These are phyloP conservation scores for Xestia xanthographa DNA, from an alignment of 2,888 invertebrate species.

Conservation along the genomic window DNA sequence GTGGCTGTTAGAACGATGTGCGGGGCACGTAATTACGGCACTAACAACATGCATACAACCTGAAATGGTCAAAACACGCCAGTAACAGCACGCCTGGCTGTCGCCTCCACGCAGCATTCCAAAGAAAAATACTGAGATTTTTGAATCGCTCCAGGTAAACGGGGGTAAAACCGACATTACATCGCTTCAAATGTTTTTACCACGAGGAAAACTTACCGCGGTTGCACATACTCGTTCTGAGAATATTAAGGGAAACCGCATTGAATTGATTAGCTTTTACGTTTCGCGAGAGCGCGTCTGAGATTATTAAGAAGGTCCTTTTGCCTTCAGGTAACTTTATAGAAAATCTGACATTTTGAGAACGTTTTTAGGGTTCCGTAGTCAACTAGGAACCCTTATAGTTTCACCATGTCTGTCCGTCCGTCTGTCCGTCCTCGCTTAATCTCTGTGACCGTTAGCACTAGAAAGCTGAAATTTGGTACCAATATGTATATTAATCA, in stretches of 20 bases:
- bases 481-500: too few species aligned
- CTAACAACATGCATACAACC: slow-evolving; percentile 78
- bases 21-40: slow-evolving; percentile 78
- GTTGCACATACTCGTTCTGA: slow-evolving; percentile 65
- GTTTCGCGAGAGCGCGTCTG: slow-evolving; percentile 68
- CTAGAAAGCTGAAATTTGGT: too few species aligned
- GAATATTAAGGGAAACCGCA: slow-evolving; percentile 73
- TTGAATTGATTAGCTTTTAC: slow-evolving; percentile 72
- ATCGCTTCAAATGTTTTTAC: slow-evolving; percentile 61
- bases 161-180: slow-evolving; percentile 53
- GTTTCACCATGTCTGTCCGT: too few species aligned
- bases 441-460: too few species aligned
- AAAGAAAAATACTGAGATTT: slow-evolving; percentile 74
- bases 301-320: slow-evolving; percentile 3
- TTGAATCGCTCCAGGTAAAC: slow-evolving; percentile 69
- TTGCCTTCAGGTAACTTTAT: slow-evolving; percentile 33
- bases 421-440: too few species aligned
- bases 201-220: slow-evolving; percentile 64
- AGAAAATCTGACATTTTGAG: slow-evolving; percentile 2
- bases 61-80: slow-evolving; percentile 83
- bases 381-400: too few species aligned
- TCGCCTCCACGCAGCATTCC: slow-evolving; percentile 74
- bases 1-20: slow-evolving; percentile 75
- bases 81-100: slow-evolving; percentile 67
- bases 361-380: too few species aligned